These are phyloP conservation scores for Semnornis frantzii DNA, from an alignment of 2,113 vertebrate genomes.

Conservation along the genomic window DNA sequence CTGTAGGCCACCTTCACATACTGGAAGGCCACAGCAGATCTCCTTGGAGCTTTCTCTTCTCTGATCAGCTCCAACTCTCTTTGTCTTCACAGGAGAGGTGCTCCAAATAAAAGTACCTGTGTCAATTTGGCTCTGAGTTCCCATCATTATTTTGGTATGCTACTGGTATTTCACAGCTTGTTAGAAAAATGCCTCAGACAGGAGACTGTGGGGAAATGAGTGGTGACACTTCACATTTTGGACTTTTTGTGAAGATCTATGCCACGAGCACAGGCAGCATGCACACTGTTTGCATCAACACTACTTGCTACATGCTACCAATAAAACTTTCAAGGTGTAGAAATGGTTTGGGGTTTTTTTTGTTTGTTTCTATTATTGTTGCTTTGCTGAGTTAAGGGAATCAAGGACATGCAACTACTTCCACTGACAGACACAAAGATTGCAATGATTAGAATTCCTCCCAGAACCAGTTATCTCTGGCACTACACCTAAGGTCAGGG, in stretches of 20 bases:
- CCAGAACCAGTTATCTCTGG: neutral
- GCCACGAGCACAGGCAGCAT: accelerated
- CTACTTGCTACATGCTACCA: neutral
- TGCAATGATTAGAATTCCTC: neutral
- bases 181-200: neutral
- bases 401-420: neutral
- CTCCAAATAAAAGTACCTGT: neutral
- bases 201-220: neutral
- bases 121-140: neutral
- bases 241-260: neutral
- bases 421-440: neutral
- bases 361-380: neutral
- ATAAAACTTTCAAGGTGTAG: neutral
- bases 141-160: neutral
- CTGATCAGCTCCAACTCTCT: too few species aligned
- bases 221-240: neutral
- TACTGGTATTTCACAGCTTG: neutral
- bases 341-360: neutral
- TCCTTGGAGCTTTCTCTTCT: too few species aligned
- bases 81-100: too few species aligned
- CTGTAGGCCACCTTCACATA: too few species aligned
- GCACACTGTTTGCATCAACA: neutral
- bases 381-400: neutral
- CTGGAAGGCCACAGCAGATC: too few species aligned
- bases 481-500: neutral